A percentile compares a stretch with the other conserved stretches of the same genome.
Evolutionary conservation across 1,140 invertebrate species (phyloP).

Genomic region (Drosophila pachea): DNA sequence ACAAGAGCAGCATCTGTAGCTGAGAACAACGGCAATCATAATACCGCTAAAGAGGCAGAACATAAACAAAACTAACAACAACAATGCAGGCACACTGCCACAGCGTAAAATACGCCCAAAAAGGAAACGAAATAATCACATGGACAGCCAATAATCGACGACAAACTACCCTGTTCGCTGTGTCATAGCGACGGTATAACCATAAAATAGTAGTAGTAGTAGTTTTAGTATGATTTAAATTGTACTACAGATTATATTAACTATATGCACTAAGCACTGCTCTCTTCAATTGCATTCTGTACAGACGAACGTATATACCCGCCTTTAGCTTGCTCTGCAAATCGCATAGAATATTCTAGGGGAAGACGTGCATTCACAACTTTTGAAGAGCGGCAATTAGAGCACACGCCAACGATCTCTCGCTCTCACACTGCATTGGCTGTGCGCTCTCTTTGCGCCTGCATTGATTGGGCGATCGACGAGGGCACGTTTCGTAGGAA

Average conservation of each 20-base stretch:
- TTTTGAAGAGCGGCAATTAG: conserved; percentile 63
- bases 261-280: too few relatives aligned
- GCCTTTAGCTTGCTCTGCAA: too few relatives aligned
- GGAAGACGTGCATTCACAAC: conserved; percentile 27
- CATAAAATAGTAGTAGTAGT: too few relatives aligned
- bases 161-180: neutral
- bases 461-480: conserved; percentile 1
- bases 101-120: conserved; percentile 36
- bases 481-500: conserved; percentile 25
- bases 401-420: conserved; percentile 36
- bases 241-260: too few relatives aligned
- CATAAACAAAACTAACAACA: conserved; percentile 62
- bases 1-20: conserved; percentile 29
- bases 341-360: conserved; percentile 36
- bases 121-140: neutral
- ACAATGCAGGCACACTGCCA: conserved; percentile 7
- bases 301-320: too few relatives aligned
- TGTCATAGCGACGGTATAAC: too few relatives aligned
- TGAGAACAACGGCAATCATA: conserved; percentile 66
- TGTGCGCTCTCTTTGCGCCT: conserved; percentile 6
- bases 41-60: conserved; percentile 72
- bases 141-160: neutral
- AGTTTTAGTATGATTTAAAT: too few relatives aligned
- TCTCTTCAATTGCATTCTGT: too few relatives aligned
- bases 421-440: neutral